Conservation (phyloP, 1,140 invertebrate genomes). For the Pteromalus puparum region DNA sequence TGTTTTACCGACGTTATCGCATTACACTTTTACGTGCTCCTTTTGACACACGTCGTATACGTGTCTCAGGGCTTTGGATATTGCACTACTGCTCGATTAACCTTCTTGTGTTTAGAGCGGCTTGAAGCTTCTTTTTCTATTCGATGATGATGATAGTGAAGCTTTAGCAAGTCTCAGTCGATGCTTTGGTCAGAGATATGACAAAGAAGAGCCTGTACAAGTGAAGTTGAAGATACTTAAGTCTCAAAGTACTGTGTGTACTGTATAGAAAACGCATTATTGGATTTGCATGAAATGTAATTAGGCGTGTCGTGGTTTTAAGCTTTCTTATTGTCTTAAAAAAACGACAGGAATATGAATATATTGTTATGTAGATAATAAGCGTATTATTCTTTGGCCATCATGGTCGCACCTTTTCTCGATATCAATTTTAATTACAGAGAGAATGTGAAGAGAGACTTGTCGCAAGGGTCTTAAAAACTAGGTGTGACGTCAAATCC, state of each 20-base stretch:
- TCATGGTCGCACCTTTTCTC: no score
- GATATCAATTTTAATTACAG: no score
- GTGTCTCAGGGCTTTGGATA: not conserved
- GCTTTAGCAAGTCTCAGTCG: not conserved
- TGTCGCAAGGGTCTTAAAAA: not conserved
- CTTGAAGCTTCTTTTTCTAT: not conserved
- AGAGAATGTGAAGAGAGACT: no score
- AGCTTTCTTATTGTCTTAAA: not conserved
- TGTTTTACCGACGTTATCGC: slow-evolving; percentile 17
- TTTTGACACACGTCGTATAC: not conserved
- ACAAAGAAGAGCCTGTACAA: no score
- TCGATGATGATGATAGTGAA: not conserved
- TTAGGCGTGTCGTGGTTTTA: not conserved
- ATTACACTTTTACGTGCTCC: slow-evolving; percentile 10
- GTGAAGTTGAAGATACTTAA: not conserved
- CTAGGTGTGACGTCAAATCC: not conserved
- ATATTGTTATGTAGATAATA: not conserved
- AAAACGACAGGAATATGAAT: no score
- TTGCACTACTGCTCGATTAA: not conserved
- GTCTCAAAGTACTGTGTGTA: no score
- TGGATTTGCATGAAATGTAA: not conserved
- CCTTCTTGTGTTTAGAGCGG: not conserved
- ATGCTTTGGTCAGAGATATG: no score
- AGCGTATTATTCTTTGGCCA: not conserved
- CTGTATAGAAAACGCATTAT: no score